Percentiles rank a stretch among this genome's conserved stretches.
These are phyloP conservation scores for Steinernema hermaphroditum DNA, from an alignment of 2,888 invertebrate genomes.

Conservation along the genomic window DNA sequence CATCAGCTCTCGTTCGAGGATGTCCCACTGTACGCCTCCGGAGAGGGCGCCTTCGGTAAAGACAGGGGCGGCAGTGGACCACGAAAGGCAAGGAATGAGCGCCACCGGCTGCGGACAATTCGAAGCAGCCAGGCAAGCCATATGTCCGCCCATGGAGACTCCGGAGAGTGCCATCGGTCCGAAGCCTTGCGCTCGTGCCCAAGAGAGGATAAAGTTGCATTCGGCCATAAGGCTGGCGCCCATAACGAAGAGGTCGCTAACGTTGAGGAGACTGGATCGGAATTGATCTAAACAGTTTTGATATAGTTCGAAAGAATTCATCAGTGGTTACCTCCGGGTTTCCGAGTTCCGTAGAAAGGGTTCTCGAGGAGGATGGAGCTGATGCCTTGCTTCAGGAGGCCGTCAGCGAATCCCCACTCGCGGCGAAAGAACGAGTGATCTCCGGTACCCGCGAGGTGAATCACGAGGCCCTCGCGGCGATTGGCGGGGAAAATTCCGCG, in stretches of 20 bases:
- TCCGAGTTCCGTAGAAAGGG: slow-evolving; percentile 84
- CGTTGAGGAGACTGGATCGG: slow-evolving; percentile 81
- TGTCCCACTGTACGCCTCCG: slow-evolving; percentile 36
- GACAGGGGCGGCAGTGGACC: slow-evolving; percentile 93
- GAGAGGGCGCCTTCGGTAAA: slow-evolving; percentile 77
- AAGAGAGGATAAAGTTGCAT: slow-evolving; percentile 82
- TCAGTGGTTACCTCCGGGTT: slow-evolving; percentile 80
- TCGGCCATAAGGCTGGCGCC: slow-evolving; percentile 93
- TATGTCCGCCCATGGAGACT: slow-evolving; percentile 71
- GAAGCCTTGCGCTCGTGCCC: slow-evolving; percentile 87
- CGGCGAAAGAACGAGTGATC: slow-evolving; percentile 85
- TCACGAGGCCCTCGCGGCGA: slow-evolving; percentile 68
- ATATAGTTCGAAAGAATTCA: neutral
- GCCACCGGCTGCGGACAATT: slow-evolving; percentile 93
- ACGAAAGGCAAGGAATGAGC: slow-evolving; percentile 90
- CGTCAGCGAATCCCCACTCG: slow-evolving; percentile 85
- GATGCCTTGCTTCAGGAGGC: slow-evolving; percentile 84
- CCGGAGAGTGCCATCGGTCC: slow-evolving; percentile 79
- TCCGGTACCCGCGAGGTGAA: slow-evolving; percentile 95
- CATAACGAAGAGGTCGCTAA: slow-evolving; percentile 98
- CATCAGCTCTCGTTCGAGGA: slow-evolving; percentile 38
- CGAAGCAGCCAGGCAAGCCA: slow-evolving; percentile 94
- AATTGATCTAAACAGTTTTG: slow-evolving; percentile 54
- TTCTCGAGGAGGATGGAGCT: slow-evolving; percentile 93
- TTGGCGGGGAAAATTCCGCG: slow-evolving; percentile 46